Base-by-base conservation (phyloP, 2,888 invertebrate genomes). In the Rhorus exstirpatorius region DNA sequence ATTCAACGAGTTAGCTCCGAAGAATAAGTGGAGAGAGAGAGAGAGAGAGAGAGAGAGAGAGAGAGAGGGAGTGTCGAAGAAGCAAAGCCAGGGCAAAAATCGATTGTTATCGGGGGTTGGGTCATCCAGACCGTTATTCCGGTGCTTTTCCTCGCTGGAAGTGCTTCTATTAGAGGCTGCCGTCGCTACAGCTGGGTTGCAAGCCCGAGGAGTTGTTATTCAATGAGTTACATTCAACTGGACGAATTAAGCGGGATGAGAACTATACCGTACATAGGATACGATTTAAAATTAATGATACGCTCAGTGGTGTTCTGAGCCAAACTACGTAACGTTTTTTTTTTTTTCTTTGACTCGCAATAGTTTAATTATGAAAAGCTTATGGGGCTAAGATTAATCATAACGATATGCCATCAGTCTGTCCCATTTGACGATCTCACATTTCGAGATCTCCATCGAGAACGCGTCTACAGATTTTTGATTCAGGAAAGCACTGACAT, bases 1-100 rank as follows among this genome's bases (percentile, higher is more conserved):
- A 79, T 79, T 83, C 80, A 79, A 85, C 76, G 81, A 83, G 85
- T 81, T 83, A 79, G 82, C 80, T 79, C 41, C 58, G 63, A 70
- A 21, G 60, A 55, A 60, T 46, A 60, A 79, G 67, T 51, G 53
- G 49, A 17, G 6, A 21, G 21, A 71, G 60, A 61, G 14, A 53
- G 60, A 21, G 24, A 21, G 38, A 61, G 26, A 19, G 24, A 51
- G 24, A 35, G 51, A 51, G 14, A 21, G 21, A 12, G 19, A 31
- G 49, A 60, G 65, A 46, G 14, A 58, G 51, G 31, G 49, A 44
- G 21, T 41, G 53, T 58, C 53, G 63, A 35, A 38, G 58, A 67
- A 80, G 60, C 35, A 63, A 10, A 44, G 46, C 35, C 51, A 61
- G 75, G 67, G 55, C 49, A 80, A 63, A 82, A 83, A 85, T 85